Evolutionary conservation across 2,888 invertebrate species (phyloP), one percentile per base, ranked within the genome.

Genomic region (Sinopyrophorus schimmeli): DNA sequence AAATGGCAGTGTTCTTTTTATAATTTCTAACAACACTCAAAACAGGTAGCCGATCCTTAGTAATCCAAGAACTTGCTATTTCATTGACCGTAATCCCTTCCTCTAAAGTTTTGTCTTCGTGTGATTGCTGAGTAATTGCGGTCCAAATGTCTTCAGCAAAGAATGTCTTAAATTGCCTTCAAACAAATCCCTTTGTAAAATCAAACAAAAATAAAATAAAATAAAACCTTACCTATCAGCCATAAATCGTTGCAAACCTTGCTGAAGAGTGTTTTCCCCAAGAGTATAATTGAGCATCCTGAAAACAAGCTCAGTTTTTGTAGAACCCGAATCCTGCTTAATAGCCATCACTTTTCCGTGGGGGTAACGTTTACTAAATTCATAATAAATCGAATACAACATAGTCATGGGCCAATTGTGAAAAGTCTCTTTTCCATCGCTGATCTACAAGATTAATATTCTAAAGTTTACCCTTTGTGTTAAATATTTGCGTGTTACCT

Each of bases 261-360:
- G 79, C 64, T 80, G 83, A 69, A 96, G 92, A 0, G 86, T 83
- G 1, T 80, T 76, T 42, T 83, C 83, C 2, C 92, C 91, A 4
- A 94, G 75, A 0, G 91, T 90, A 60, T 86, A 87, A 67, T 91
- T 87, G 65, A 96, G 81, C 94, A 95, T 96, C 16, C 94, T 78
- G 69, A 96, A 89, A 5, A 94, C 76, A 20, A 89, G 71, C 65
- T 88, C 88, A 1, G 85, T 87, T 74, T 89, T 88, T 2, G 84
- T 83, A 18, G 84, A 84, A 1, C 82, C 80, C 0, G 86, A 86
- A 68, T 89, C 88, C 59, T 84, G 82, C 63, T 83, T 83, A 74
- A 85, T 84, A 21, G 86, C 87, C 0, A 86, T 86, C 54, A 84
- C 86, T 47, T 87, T 80, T 0, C 87, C 87, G 72, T 88, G 86